Percentiles rank a stretch among this genome's conserved stretches.
These are phyloP conservation scores for Halcyon malimbica DNA, from an alignment of 2,113 vertebrate genomes.

Conservation along the genomic window DNA sequence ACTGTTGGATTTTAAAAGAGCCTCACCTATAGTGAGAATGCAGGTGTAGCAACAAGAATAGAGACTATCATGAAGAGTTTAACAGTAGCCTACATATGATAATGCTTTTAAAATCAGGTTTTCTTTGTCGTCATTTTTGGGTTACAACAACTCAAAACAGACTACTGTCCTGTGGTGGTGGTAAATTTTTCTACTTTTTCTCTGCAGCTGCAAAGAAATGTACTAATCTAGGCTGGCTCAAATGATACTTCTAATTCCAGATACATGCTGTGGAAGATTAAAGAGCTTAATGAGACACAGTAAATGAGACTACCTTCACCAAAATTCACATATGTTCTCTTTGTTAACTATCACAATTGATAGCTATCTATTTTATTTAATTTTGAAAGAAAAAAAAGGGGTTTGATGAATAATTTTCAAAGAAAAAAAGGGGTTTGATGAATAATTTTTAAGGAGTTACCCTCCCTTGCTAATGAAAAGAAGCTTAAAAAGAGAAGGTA, in stretches of 20 bases:
- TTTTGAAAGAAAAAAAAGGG: neutral
- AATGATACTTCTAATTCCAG: neutral
- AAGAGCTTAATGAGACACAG: neutral
- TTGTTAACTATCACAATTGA: neutral
- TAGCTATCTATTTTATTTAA: neutral
- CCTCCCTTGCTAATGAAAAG: neutral
- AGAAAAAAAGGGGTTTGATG: neutral
- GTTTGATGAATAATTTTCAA: neutral
- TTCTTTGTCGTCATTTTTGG: neutral
- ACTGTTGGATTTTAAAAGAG: no score
- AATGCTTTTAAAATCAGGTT: neutral
- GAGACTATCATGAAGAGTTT: neutral
- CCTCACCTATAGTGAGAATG: no score
- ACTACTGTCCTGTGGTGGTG: neutral
- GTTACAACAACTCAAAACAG: neutral
- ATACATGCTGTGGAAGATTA: neutral
- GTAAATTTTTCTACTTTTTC: neutral
- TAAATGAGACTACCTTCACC: conserved; percentile 26
- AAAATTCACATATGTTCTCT: neutral
- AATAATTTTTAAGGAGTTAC: neutral
- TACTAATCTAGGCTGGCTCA: neutral
- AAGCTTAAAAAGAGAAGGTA: neutral
- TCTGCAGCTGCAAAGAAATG: neutral
- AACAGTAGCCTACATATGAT: neutral
- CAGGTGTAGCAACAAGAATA: neutral